These are phyloP conservation scores for Gouania willdenowi DNA, from an alignment of 2,797 vertebrate genomes.

Conservation along the genomic window DNA sequence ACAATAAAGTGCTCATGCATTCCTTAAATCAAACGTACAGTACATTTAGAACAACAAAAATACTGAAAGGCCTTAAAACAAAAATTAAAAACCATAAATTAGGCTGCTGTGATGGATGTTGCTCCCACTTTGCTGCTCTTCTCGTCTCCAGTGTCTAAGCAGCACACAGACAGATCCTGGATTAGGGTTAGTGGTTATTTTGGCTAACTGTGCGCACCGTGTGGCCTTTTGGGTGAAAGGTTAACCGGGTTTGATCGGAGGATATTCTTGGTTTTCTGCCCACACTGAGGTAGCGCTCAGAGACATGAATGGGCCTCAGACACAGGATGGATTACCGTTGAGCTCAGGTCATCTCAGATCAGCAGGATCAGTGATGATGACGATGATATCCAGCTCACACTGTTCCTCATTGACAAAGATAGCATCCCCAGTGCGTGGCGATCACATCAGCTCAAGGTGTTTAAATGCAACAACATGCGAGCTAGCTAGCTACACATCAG, in stretches of 20 bases:
- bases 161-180: slow-evolving; percentile 21
- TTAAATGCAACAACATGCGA: not conserved
- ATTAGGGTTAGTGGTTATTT: slow-evolving; percentile 53
- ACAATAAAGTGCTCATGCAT: slow-evolving; percentile 68
- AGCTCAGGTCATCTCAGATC: slow-evolving; percentile 27
- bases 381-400: slow-evolving; percentile 16
- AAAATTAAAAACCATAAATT: slow-evolving; percentile 8
- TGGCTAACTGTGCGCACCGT: slow-evolving; percentile 15
- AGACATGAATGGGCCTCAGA: slow-evolving; percentile 14
- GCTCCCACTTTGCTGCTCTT: not conserved
- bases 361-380: slow-evolving; percentile 34
- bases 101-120: slow-evolving; percentile 13
- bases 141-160: slow-evolving; percentile 4
- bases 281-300: slow-evolving; percentile 26
- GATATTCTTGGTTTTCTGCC: slow-evolving; percentile 37
- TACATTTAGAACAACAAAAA: slow-evolving; percentile 4
- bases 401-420: not conserved
- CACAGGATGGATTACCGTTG: slow-evolving; percentile 34
- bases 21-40: no score
- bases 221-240: slow-evolving; percentile 36
- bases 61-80: slow-evolving; percentile 10
- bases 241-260: slow-evolving; percentile 29
- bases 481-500: no score
- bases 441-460: no score
- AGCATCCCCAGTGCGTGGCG: no score